A percentile compares a stretch with the other conserved stretches of the same genome.
phyloP scores from a whole-genome alignment of 2,888 invertebrate species.

The Trichacis sp. region DNA sequence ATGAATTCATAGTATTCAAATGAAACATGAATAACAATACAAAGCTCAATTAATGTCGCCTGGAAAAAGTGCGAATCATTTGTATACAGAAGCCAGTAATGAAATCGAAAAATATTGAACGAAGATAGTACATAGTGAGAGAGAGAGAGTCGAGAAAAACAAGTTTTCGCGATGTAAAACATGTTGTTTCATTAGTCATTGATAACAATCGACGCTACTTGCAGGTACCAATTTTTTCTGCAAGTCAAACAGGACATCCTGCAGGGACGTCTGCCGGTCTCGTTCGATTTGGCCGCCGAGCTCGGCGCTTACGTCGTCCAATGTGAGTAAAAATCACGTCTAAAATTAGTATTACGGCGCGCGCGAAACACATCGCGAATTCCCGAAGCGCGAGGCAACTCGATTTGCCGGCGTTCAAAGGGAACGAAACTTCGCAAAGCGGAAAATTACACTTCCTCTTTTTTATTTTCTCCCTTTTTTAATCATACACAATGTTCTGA shows the following conservation, averaged over 20 bases:
- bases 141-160: neutral
- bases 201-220: conserved; percentile 7
- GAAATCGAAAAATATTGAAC: neutral
- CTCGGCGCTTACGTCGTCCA: conserved; percentile 93
- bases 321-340: conserved; percentile 77
- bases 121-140: neutral
- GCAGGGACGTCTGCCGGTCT: conserved; percentile 91
- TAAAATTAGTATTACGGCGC: neutral
- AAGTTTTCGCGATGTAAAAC: conserved; percentile 2
- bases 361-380: no score
- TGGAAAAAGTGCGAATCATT: no score
- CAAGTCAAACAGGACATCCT: conserved; percentile 97
- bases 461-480: no score
- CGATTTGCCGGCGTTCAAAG: no score
- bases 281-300: conserved; percentile 91
- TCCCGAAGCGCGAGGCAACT: no score
- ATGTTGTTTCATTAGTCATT: conserved; percentile 2
- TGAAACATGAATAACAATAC: no score
- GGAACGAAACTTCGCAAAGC: no score
- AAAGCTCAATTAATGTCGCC: no score
- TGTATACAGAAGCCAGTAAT: neutral
- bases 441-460: no score
- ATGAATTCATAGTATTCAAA: no score
- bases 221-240: conserved; percentile 95
- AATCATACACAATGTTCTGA: no score